Base-by-base conservation (phyloP, 1,140 invertebrate genomes). In the Scaptomyza hsui region DNA sequence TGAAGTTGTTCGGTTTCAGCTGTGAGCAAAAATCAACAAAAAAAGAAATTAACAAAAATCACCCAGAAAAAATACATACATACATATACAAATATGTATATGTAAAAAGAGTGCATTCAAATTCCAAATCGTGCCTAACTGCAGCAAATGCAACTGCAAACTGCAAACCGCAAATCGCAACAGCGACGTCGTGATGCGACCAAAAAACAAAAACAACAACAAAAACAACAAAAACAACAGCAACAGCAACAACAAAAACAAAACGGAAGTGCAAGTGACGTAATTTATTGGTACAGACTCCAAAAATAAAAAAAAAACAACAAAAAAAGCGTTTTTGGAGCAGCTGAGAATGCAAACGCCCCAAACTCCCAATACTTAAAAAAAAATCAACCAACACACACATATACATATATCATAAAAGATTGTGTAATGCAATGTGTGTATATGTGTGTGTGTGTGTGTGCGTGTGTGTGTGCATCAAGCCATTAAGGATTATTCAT, bases 251-350 rank as follows among this genome's bases (percentile, higher is more conserved):
- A 51, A 12, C 62, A 49, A 37, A 63, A 63, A 52, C 76, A 74
- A 81, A 88, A 86, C 81, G 82, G 81, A 88, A 88, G 81, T 88
- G 82, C 78, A 76, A 86, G 82, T 86, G 82, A 86, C 82, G 82
- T 86, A 88, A 86, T 86, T 78, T 78, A 65, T 83, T 65, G 45
- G 21, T 39, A 72, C 63, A 35, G 75, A 74, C 65, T 77, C 64
- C 70, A 69, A 76, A 59, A 57, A 65, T 5, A 6, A 32, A 45
- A 74, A 19, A 59, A 39, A 24, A 61, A 45, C 21, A 21, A 32
- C 3, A 45, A 65, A 68, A 35, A 44, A 49, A 15, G 29, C 10
- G 29, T 44, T 63, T 65, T 52, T 71, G 62, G 47, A 65, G 62
- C 59, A 60, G 51, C 32, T 64, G 37, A 42, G 47, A 49, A 61